A percentile compares a stretch with the other conserved stretches of the same genome.
phyloP scores from a whole-genome alignment of 2,888 invertebrate genomes.

The Nyleta sp. region DNA sequence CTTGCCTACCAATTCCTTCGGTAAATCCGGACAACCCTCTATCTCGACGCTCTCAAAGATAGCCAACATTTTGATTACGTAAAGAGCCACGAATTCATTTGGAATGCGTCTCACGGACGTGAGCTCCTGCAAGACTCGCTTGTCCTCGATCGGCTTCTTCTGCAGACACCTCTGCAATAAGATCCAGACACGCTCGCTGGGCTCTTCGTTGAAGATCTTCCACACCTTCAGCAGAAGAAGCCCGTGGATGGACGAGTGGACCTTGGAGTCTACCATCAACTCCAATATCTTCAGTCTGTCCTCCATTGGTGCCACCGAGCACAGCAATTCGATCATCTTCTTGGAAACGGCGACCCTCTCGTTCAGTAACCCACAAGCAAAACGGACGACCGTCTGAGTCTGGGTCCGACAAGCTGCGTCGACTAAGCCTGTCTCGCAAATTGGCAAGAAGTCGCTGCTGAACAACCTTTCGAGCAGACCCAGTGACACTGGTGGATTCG shows the following conservation, averaged over 20 bases:
- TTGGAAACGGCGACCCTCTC: constrained; percentile 74
- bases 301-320: constrained; percentile 61
- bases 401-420: constrained; percentile 60
- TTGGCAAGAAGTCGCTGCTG: constrained; percentile 34
- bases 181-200: constrained; percentile 57
- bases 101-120: constrained; percentile 11
- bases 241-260: not conserved
- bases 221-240: constrained; percentile 64
- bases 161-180: constrained; percentile 32
- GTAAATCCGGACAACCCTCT: not conserved
- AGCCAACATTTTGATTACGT: constrained; percentile 51
- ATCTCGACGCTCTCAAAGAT: constrained; percentile 44
- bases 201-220: constrained; percentile 66
- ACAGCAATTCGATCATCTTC: constrained; percentile 74
- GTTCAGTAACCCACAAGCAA: constrained; percentile 49
- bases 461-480: constrained; percentile 52
- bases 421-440: not conserved
- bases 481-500: constrained; percentile 74
- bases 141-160: not conserved
- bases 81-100: constrained; percentile 66
- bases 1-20: not conserved
- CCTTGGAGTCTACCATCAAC: constrained; percentile 67
- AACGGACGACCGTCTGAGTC: not conserved
- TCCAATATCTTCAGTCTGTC: constrained; percentile 64
- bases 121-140: not conserved